Percentiles rank a stretch among this genome's conserved stretches.
Conservation (phyloP, 2,888 invertebrate species). For the Drosophila nr. medialis region DNA sequence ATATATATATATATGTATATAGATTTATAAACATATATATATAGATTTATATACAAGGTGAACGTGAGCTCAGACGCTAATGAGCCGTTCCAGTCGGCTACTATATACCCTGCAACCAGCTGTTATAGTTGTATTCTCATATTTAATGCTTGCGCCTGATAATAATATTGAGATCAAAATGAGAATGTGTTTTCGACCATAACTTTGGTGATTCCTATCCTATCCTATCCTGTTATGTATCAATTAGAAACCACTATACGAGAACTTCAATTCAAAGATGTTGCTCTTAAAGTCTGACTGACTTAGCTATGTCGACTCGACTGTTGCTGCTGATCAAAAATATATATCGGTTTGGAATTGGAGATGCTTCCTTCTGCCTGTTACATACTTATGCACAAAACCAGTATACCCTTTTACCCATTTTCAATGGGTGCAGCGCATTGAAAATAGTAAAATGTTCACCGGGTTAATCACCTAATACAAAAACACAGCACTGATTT, state of each 20-base stretch:
- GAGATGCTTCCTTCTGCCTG: neutral
- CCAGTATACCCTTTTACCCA: neutral
- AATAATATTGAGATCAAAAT: neutral
- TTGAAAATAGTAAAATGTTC: slow-evolving; percentile 42
- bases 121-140: neutral
- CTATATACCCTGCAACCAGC: neutral
- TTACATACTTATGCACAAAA: neutral
- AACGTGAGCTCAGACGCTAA: slow-evolving; percentile 63
- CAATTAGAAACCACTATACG: neutral
- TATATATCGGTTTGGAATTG: neutral
- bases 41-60: slow-evolving; percentile 6
- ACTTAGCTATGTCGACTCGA: neutral
- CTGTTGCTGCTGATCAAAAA: neutral
- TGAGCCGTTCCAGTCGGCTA: slow-evolving; percentile 37
- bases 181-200: neutral
- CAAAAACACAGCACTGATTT: slow-evolving; percentile 3
- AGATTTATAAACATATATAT: too few relatives aligned
- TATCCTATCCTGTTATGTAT: neutral
- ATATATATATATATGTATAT: slow-evolving; percentile 1
- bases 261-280: neutral
- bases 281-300: neutral
- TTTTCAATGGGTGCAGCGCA: neutral
- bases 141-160: neutral
- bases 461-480: slow-evolving; percentile 48
- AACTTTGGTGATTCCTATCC: neutral